Evolutionary conservation across 1,140 invertebrate species (phyloP).

Genomic region (Campoletis sonorensis): DNA sequence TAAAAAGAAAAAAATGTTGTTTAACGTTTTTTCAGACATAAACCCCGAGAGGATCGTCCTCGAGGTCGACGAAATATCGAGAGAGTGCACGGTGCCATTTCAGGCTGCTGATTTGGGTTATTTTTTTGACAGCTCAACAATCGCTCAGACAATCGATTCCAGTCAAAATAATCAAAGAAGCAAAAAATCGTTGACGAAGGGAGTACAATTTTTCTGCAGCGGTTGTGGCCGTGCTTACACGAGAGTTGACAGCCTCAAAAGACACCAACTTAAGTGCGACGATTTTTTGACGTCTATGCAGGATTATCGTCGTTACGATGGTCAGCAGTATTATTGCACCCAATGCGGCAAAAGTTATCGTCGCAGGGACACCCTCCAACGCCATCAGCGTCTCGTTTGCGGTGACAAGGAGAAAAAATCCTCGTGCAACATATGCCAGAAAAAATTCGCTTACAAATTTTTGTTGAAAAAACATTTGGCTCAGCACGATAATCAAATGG

Average conservation of each 20-base stretch:
- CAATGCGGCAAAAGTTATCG: conserved; percentile 76
- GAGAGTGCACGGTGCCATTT: conserved; percentile 56
- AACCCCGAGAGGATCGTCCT: conserved; percentile 43
- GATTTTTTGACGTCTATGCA: conserved; percentile 53
- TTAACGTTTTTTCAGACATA: conserved; percentile 55
- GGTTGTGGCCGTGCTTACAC: conserved; percentile 71
- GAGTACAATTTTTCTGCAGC: conserved; percentile 59
- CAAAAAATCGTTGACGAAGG: conserved; percentile 28
- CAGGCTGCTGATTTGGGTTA: conserved; percentile 56
- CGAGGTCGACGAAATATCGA: conserved; percentile 53
- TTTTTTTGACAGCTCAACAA: conserved; percentile 54
- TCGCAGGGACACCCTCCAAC: conserved; percentile 70
- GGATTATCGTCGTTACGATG: conserved; percentile 52
- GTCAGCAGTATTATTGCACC: conserved; percentile 67
- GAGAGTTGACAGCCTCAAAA: conserved; percentile 68
- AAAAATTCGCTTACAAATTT: conserved; percentile 45
- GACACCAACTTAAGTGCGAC: conserved; percentile 70
- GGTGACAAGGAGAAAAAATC: conserved; percentile 44
- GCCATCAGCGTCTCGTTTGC: conserved; percentile 69
- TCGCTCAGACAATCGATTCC: conserved; percentile 32
- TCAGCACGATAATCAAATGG: conserved; percentile 13
- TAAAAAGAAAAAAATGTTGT: conserved; percentile 22
- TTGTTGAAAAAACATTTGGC: conserved; percentile 39
- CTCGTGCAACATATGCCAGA: conserved; percentile 42
- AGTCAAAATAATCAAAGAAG: conserved; percentile 45